phyloP scores from a whole-genome alignment of 2,888 invertebrate genomes.

The Girardia tigrina region DNA sequence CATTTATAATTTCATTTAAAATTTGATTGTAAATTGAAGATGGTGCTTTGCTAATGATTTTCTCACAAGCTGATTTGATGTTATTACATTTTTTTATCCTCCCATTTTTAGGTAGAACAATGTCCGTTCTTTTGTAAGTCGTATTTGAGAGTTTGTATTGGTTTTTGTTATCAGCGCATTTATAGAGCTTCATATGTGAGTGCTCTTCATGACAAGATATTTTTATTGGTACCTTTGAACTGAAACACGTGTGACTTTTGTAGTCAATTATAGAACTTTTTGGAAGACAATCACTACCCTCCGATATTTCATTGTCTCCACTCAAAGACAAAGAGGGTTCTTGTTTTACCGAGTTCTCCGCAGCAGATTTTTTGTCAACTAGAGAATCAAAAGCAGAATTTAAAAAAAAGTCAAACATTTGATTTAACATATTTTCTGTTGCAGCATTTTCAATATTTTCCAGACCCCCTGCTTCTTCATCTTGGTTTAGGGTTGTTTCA shows the following conservation, averaged over 20 bases:
- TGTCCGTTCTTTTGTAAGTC: background rate
- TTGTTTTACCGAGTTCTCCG: background rate
- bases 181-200: background rate
- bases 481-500: background rate
- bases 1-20: background rate
- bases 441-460: too few species aligned
- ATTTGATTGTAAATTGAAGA: background rate
- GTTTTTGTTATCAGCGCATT: background rate
- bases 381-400: background rate
- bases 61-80: background rate
- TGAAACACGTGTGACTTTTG: background rate
- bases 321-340: background rate
- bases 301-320: background rate
- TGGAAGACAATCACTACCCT: background rate
- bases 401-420: background rate
- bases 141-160: background rate
- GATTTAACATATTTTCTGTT: background rate
- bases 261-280: background rate
- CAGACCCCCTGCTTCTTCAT: background rate
- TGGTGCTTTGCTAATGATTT: background rate
- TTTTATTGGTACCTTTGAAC: background rate
- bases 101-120: background rate
- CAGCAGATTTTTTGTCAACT: background rate
- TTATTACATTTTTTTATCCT: background rate
- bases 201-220: constrained; percentile 14